Base-by-base conservation (phyloP, 2,113 vertebrate species). In the Oncorhynchus keta region DNA sequence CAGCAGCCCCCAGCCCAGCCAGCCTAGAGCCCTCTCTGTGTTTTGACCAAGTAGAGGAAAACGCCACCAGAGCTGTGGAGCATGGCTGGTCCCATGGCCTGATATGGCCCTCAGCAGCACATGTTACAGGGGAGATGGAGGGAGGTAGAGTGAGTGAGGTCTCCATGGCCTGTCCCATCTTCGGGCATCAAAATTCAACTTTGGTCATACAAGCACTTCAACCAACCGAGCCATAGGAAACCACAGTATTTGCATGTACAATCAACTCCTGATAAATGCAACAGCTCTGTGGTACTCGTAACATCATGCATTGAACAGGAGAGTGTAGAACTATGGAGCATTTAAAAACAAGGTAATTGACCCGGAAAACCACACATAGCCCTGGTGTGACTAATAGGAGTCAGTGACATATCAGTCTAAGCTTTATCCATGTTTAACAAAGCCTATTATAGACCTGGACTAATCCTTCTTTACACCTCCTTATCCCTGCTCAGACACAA, bases 31-130 rank as follows among this genome's bases (percentile, higher is more conserved):
- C 39, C 2, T 75, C 75, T 64, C 84, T 73, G 82, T 91, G 89
- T 92, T 92, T 93, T 92, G 92, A 92, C 92, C 91, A 93, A 93
- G 89, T 92, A 92, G 84, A 93, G 92, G 85, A 85, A 93, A 91
- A 86, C 49, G 11, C 49, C 49, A 51, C 82, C 81, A 81, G 89
- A 72, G 74, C 77, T 88, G 87, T 87, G 85, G 79, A 86, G 83
- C 86, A 86, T 80, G 85, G 85, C 83, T 78, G 76, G 73, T 64
- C 32, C 85, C 81, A 88, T 88, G 81, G 87, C 92, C 92, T 57
- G 90, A 92, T 93, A 93, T 89, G 92, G 49, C 14, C 14, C 49
- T 51, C 49, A 51, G 49, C 49, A 51, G 49, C 49, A 51, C 49
- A 51, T 51, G 49, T 51, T 16, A 14, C 14, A 51, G 90, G 57